Percentiles rank a stretch among this genome's conserved stretches.
Evolutionary conservation across 2,888 invertebrate genomes (phyloP).

Genomic region (Teinopalpus imperialis): DNA sequence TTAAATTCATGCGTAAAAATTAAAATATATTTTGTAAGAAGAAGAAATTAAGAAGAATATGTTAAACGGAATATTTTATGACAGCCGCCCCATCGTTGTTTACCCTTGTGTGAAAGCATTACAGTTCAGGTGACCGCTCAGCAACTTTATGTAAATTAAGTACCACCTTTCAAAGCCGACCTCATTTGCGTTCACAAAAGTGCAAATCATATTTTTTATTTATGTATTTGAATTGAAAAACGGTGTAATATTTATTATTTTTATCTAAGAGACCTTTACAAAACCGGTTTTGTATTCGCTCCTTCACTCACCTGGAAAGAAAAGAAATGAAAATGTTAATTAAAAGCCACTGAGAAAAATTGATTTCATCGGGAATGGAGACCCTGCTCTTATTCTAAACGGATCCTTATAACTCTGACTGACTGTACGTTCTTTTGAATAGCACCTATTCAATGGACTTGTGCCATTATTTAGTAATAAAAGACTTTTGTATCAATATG

Average conservation of each 20-base stretch:
- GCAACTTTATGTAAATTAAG: slow-evolving; percentile 67
- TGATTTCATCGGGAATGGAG: slow-evolving; percentile 71
- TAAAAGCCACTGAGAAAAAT: slow-evolving; percentile 77
- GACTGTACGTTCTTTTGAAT: slow-evolving; percentile 6
- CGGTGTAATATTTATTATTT: slow-evolving; percentile 76
- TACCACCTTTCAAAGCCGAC: slow-evolving; percentile 67
- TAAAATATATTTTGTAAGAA: no score
- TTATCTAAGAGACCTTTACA: slow-evolving; percentile 54
- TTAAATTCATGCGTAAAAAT: no score
- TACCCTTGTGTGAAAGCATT: slow-evolving; percentile 12
- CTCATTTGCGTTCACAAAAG: slow-evolving; percentile 78
- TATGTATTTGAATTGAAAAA: slow-evolving; percentile 73
- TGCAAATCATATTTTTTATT: slow-evolving; percentile 77
- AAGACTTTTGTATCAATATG: no score
- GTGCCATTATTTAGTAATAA: no score
- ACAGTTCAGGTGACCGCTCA: slow-evolving; percentile 44
- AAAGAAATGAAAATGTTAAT: slow-evolving; percentile 81
- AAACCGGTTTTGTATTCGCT: slow-evolving; percentile 71
- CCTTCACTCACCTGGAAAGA: slow-evolving; percentile 79
- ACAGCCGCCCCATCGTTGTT: slow-evolving; percentile 2
- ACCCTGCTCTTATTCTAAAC: slow-evolving; percentile 66
- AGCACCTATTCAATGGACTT: not conserved
- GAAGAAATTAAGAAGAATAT: no score
- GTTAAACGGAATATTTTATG: slow-evolving; percentile 2
- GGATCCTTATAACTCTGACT: slow-evolving; percentile 44